phyloP scores from a whole-genome alignment of 2,888 invertebrate species.

The Theodoxus fluviatilis region DNA sequence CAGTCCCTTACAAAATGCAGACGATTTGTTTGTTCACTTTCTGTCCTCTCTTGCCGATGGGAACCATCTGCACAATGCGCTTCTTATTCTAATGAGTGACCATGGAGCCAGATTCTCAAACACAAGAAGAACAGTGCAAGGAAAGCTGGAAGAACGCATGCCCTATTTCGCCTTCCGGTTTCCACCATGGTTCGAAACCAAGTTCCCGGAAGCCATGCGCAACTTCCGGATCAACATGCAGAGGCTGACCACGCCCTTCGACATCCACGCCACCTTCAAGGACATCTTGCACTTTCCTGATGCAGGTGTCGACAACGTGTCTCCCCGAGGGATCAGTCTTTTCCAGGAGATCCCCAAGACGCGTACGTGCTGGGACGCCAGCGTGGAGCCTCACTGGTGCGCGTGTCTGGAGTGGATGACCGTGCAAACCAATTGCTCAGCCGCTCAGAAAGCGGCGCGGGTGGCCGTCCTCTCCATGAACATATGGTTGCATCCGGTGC shows the following conservation, averaged over 20 bases:
- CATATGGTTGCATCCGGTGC: no score
- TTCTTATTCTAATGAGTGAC: conserved; percentile 90
- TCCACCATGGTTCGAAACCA: conserved; percentile 75
- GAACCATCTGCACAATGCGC: conserved; percentile 78
- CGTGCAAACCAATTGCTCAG: conserved; percentile 68
- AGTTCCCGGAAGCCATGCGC: conserved; percentile 71
- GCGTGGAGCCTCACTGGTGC: conserved; percentile 95
- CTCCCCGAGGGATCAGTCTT: conserved; percentile 56
- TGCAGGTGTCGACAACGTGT: conserved; percentile 29
- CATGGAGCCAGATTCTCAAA: conserved; percentile 83
- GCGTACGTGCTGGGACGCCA: conserved; percentile 85
- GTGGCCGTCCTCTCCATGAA: conserved; percentile 66
- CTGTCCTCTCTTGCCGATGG: conserved; percentile 71
- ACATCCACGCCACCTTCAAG: conserved; percentile 82
- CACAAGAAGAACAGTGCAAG: conserved; percentile 85
- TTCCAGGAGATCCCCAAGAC: conserved; percentile 70
- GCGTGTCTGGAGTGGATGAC: conserved; percentile 86
- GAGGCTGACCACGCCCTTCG: conserved; percentile 85
- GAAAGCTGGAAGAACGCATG: conserved; percentile 88
- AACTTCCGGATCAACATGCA: conserved; percentile 73
- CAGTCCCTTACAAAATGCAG: conserved; percentile 79
- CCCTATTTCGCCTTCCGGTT: conserved; percentile 85
- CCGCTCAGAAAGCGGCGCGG: conserved; percentile 70
- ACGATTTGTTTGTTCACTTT: conserved; percentile 72
- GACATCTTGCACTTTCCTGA: conserved; percentile 72